Base-by-base conservation (phyloP, 2,113 vertebrate genomes). In the Anas platyrhynchos region DNA sequence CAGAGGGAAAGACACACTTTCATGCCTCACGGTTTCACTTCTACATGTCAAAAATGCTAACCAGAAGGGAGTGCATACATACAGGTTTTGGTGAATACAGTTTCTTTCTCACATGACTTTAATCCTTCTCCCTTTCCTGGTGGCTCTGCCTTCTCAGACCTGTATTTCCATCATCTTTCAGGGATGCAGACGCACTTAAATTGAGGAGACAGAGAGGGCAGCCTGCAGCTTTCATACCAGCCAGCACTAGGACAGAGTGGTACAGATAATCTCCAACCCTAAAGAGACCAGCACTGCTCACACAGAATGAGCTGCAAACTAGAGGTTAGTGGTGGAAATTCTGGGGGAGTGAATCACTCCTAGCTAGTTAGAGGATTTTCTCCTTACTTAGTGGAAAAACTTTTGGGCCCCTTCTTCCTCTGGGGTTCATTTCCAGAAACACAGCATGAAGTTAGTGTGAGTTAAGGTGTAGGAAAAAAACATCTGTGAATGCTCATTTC, bases 31-130 rank as follows among this genome's bases (percentile, higher is more conserved):
- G 0, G 46, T 48, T 34, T 55, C 46, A n/a, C 18, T 67, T 41
- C 56, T 2, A 1, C 46, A 1, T 1, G 7, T 21, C 62, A 15
- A 31, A 54, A 52, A 38, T 2, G 13, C 43, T 44, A 32, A n/a
- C 9, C 26, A 59, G 56, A n/a, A 50, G 27, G 32, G 26, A 25
- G 44, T 2, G 22, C 20, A 1, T 2, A 26, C 16, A 0, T 2
- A 8, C 26, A 20, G 43, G 44, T 54, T 59, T n/a, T 59, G 77
- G 36, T 32, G n/a, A 32, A 54, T 5, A 11, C n/a, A 16, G 43
- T n/a, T 34, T 5, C 13, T 18, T 32, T 31, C 25, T 29, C 50
- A 17, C 3, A 1, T 8, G 11, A 71, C 38, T 59, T 82, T 61
- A n/a, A 48, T 36, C 16, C 48, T 16, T 13, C 34, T 71, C 55